Conservation (phyloP, 2,797 vertebrate genomes). For the Chelon labrosus region DNA sequence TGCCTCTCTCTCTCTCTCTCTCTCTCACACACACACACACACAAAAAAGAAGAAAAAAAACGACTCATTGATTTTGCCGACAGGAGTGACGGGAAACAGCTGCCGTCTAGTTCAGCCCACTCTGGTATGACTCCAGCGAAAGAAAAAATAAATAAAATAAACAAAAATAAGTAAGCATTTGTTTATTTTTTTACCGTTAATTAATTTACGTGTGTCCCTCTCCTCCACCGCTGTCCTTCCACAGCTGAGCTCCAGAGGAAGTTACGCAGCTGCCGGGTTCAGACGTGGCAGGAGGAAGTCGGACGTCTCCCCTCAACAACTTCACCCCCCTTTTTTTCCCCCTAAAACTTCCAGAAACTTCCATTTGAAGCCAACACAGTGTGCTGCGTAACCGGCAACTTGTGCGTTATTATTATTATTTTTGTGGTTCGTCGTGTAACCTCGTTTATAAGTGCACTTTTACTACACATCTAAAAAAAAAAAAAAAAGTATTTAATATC, state of each 20-base stretch:
- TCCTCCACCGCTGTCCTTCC: conserved; percentile 26
- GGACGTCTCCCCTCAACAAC: conserved; percentile 44
- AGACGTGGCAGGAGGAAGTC: conserved; percentile 71
- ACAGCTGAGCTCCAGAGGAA: conserved; percentile 27
- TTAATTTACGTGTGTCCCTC: conserved; percentile 34
- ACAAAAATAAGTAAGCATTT: neutral
- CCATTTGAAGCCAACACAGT: neutral
- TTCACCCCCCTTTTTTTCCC: conserved; percentile 4
- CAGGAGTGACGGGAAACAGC: conserved; percentile 41
- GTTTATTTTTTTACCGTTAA: conserved; percentile 64
- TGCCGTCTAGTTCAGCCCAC: conserved; percentile 11
- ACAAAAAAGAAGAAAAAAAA: too few species aligned
- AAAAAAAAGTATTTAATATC: neutral
- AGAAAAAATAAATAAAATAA: neutral
- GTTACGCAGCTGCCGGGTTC: conserved; percentile 9
- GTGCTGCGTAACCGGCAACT: neutral
- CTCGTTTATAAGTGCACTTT: too few species aligned
- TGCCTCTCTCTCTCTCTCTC: too few species aligned
- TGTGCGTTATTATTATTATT: too few species aligned
- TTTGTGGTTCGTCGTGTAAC: neutral
- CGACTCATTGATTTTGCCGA: neutral
- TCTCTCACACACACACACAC: too few species aligned
- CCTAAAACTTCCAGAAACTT: conserved; percentile 36
- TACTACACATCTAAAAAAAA: too few species aligned
- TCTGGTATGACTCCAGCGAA: neutral